Evolutionary conservation across 2,888 invertebrate species (phyloP), one percentile per base, ranked within the genome.

Genomic region (Serripes groenlandicus): DNA sequence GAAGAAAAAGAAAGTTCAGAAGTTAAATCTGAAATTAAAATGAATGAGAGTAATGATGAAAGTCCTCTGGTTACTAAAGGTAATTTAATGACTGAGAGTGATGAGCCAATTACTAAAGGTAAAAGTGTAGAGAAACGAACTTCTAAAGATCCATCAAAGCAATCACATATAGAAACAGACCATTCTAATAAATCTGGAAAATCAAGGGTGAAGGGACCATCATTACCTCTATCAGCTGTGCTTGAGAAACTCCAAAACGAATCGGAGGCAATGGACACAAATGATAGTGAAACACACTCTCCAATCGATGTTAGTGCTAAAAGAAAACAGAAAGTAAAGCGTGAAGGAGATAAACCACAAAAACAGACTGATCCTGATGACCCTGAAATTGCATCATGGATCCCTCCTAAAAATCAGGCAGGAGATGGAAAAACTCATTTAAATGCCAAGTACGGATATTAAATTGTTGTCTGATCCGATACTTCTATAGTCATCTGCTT

Each of bases 381-480:
- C 88, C 94, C 95, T 15, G 96, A 97, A 92, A 97, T 97, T 93
- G 96, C 96, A 11, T 96, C 96, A 92, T 97, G 98, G 97, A 94
- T 97, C 56, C 97, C 97, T 3, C 97, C 97, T 0, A 90, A 95
- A 80, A 92, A 94, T 93, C 97, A 97, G 95, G 96, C 96, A 62
- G 97, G 97, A 0, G 97, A 97, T 95, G 97, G 97, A 5, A 95
- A 96, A 89, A 97, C 97, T 1, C 96, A 95, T 89, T 95, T 97
- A 52, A 97, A 97, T 95, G 96, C 97, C 52, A 97, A 97, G 95
- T 96, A 96, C 93, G 97, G 97, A 26, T 97, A 97, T 94, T 97
- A 94, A 96, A 7, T 37, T 34, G 30, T n/a, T n/a, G n/a, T n/a
- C n/a, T n/a, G n/a, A n/a, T n/a, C n/a, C n/a, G n/a, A n/a, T n/a